Conservation (phyloP, 2,113 vertebrate species). For the Centropus bengalensis region DNA sequence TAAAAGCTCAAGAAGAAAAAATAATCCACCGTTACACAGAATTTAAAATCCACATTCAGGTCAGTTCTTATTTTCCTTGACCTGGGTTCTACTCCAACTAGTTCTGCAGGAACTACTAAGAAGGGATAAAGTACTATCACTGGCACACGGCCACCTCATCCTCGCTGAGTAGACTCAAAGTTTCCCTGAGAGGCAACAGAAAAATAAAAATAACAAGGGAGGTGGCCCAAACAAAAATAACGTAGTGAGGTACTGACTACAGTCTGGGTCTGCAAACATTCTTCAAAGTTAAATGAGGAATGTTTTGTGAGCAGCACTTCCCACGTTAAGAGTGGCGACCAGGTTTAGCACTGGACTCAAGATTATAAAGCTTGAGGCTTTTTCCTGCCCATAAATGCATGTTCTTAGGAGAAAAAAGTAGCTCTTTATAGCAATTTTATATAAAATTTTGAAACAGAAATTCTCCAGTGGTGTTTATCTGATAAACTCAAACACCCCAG, state of each 20-base stretch:
- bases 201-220: not conserved
- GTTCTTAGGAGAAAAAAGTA: not conserved
- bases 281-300: not conserved
- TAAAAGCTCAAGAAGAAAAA: too few species aligned
- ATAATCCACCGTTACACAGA: too few species aligned
- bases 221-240: not conserved
- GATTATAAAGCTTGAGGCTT: not conserved
- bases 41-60: too few species aligned
- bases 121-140: not conserved
- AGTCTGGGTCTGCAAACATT: not conserved
- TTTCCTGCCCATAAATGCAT: not conserved
- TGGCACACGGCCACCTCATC: not conserved
- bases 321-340: not conserved
- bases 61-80: too few species aligned
- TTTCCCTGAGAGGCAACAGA: not conserved
- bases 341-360: not conserved
- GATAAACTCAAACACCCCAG: not conserved
- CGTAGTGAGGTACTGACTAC: not conserved
- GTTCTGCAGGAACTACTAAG: not conserved
- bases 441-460: not conserved
- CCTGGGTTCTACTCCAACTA: too few species aligned
- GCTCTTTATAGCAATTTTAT: not conserved
- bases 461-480: not conserved
- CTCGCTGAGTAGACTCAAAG: not conserved
- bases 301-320: not conserved